Conservation (phyloP, 2,113 vertebrate species). For the Gallinago jamesoni region DNA sequence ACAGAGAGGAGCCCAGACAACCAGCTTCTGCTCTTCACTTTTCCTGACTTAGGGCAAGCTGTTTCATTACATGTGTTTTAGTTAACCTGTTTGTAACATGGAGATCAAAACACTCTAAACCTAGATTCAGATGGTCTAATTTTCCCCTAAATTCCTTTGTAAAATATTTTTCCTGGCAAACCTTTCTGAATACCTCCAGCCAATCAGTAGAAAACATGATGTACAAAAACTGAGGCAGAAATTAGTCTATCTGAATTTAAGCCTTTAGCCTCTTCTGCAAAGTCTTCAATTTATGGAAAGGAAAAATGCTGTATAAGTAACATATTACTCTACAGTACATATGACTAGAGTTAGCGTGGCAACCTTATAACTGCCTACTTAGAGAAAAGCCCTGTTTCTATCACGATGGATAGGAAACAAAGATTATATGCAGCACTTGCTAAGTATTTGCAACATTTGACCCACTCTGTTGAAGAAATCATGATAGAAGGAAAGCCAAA, state of each 20-base stretch:
- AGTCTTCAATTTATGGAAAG: neutral
- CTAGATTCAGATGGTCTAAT: neutral
- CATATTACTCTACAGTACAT: neutral
- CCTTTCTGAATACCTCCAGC: neutral
- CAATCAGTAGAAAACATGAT: neutral
- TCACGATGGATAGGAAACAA: neutral
- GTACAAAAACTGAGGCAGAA: neutral
- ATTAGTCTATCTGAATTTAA: neutral
- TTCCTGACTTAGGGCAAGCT: neutral
- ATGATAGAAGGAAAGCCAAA: neutral
- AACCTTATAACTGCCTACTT: fast-evolving
- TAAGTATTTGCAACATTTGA: neutral
- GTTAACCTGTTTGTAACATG: neutral
- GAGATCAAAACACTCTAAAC: neutral
- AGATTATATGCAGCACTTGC: neutral
- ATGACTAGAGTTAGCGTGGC: neutral
- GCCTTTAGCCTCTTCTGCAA: neutral
- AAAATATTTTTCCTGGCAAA: neutral
- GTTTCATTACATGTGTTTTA: neutral
- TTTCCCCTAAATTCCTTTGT: neutral
- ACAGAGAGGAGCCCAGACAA: neutral
- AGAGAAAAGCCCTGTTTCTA: neutral
- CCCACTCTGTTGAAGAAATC: neutral
- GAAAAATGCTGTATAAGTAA: neutral
- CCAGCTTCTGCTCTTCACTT: neutral